Percentiles rank a stretch among this genome's conserved stretches.
Evolutionary conservation across 2,113 vertebrate genomes (phyloP).

Genomic region (Neogobius melanostomus): DNA sequence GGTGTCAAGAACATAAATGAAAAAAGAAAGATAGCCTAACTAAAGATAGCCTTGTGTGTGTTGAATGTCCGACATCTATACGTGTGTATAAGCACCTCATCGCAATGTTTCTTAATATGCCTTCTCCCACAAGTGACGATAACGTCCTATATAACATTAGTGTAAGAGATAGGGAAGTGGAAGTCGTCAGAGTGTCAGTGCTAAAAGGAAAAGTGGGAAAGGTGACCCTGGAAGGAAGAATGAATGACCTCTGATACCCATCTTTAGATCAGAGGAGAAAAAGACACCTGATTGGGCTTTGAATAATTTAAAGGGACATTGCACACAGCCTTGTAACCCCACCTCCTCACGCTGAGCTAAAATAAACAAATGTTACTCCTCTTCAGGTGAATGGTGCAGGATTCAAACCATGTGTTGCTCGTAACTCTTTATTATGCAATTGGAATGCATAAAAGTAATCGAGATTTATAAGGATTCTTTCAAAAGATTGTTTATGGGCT

Average conservation of each 20-base stretch:
- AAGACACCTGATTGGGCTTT: conserved; percentile 76
- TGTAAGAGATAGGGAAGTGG: conserved; percentile 62
- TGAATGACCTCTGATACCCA: conserved; percentile 90
- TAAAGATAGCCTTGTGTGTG: not conserved
- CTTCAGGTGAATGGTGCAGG: conserved; percentile 65
- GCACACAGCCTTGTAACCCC: conserved; percentile 65
- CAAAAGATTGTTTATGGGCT: no score
- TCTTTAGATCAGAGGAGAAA: conserved; percentile 81
- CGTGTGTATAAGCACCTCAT: conserved; percentile 24
- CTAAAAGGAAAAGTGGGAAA: conserved; percentile 77
- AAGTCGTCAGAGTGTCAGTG: conserved; percentile 69
- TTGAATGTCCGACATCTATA: conserved; percentile 6
- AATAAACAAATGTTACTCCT: conserved; percentile 72
- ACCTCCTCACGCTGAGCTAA: conserved; percentile 52
- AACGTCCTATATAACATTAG: conserved; percentile 53
- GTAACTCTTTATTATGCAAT: conserved; percentile 13
- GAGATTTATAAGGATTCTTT: no score
- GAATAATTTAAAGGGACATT: conserved; percentile 84
- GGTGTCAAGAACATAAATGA: conserved; percentile 55
- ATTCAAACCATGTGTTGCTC: conserved; percentile 48
- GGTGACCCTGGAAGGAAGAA: conserved; percentile 86
- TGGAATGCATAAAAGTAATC: no score
- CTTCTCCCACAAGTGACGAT: conserved; percentile 52
- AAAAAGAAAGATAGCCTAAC: not conserved
- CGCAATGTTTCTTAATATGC: conserved; percentile 53